These are phyloP conservation scores for Synergus japonicus DNA, from an alignment of 2,888 invertebrate genomes.

Conservation along the genomic window DNA sequence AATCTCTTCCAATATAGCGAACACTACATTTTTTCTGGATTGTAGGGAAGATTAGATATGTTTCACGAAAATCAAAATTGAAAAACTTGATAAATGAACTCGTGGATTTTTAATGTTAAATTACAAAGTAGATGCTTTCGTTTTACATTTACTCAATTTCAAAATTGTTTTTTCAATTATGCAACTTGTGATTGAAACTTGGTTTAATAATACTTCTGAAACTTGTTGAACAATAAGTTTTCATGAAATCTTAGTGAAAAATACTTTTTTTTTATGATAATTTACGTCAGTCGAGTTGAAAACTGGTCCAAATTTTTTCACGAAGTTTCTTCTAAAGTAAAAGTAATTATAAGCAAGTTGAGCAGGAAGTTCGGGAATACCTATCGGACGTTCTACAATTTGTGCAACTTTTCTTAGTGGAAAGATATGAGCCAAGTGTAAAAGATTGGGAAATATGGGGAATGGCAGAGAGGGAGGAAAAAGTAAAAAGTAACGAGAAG, in stretches of 20 bases:
- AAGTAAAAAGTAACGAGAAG: slow-evolving; percentile 1
- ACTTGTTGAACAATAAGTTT: neutral
- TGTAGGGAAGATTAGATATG: no score
- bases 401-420: slow-evolving; percentile 19
- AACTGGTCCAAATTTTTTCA: neutral
- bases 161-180: no score
- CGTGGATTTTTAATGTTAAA: no score
- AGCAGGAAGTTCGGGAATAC: neutral
- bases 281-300: neutral
- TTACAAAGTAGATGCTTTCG: no score
- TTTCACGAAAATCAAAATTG: no score
- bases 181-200: neutral
- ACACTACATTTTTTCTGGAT: neutral
- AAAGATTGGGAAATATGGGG: slow-evolving; percentile 4
- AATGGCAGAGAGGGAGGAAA: neutral
- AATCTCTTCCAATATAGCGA: neutral
- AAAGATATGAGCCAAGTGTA: slow-evolving; percentile 7
- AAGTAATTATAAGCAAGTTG: slow-evolving; percentile 10
- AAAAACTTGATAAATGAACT: no score
- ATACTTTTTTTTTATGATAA: neutral
- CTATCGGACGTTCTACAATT: neutral
- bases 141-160: no score
- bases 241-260: neutral
- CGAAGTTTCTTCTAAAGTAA: neutral
- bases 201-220: neutral